Conservation (phyloP, 2,797 vertebrate genomes). For the Rhodeus uyekii region DNA sequence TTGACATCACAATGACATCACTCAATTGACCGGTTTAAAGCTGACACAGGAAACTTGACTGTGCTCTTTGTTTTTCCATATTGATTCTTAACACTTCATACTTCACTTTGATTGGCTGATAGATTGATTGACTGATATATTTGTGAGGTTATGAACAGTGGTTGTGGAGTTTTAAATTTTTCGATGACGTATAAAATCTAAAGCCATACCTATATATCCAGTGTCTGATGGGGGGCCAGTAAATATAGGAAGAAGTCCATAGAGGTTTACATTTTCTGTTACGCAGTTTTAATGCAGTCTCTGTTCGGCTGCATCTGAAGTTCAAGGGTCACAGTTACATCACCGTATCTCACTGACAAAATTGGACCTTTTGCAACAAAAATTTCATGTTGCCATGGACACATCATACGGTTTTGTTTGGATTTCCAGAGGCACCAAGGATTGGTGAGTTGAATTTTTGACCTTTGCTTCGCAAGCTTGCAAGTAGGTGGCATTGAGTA, state of each 20-base stretch:
- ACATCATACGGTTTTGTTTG: background rate
- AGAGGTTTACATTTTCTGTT: background rate
- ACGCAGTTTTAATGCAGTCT: constrained; percentile 18
- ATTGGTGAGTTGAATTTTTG: constrained; percentile 2
- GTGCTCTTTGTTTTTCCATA: constrained; percentile 13
- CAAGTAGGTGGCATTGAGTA: constrained; percentile 16
- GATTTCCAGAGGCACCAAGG: constrained; percentile 24
- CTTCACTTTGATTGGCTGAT: background rate
- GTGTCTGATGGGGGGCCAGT: background rate
- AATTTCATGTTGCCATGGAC: constrained; percentile 23
- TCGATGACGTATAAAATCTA: constrained; percentile 21
- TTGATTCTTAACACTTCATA: background rate
- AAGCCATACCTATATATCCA: constrained; percentile 13
- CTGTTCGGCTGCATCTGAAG: constrained; percentile 3
- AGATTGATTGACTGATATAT: constrained; percentile 31
- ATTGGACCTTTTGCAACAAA: constrained; percentile 19
- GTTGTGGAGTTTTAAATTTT: constrained; percentile 20
- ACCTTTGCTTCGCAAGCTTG: constrained; percentile 19
- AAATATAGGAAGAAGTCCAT: constrained; percentile 10
- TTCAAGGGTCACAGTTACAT: constrained; percentile 36
- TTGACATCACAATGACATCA: constrained; percentile 37
- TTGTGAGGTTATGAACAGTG: constrained; percentile 32
- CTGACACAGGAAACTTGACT: background rate
- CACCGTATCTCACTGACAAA: background rate
- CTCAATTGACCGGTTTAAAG: constrained; percentile 19